Evolutionary conservation across 1,140 invertebrate species (phyloP), one percentile per base, ranked within the genome.

Genomic region (Belonocnema kinseyi): DNA sequence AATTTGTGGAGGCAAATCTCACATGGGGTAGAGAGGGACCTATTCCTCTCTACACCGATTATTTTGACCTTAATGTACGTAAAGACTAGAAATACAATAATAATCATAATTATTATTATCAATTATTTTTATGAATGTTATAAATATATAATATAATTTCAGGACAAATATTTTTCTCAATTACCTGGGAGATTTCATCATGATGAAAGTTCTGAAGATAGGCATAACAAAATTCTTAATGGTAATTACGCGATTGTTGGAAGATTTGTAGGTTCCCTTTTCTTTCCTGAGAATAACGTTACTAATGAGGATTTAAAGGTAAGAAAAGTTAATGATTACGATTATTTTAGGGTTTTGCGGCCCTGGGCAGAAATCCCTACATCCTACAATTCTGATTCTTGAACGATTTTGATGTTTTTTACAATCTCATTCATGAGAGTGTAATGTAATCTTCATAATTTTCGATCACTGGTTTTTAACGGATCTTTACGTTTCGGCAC

Each of bases 1-100:
- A 91, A 75, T 89, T 91, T 26, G 70, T 90, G 51, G 75, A 84
- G n/a, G 80, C 85, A 16, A 88, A 89, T 77, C 74, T 90, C 10
- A 80, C 82, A 0, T 90, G 90, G 90, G 87, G 88, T 14, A 77
- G 80, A 71, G 72, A 74, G 14, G 79, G 78, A 3, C 56, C 76
- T 12, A 16, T 33, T 12, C 89, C 89, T 14, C 74, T 80, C 21
- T 90, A 85, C 33, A 10, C 66, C 0, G 83, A 83, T 14, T 87
- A 85, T 14, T 85, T 90, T 72, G 82, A 90, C 56, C 17, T 85
- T 4, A 54, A 87, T 88, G 79, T 74, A 33, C 26, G 66, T 11
- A 54, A 73, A 21, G 17, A 17, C 51, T 26, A 16, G 53, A 52
- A 66, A 61, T 54, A 56, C 12, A 46, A n/a, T n/a, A n/a, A n/a